Evolutionary conservation across 2,113 vertebrate genomes (phyloP).

Genomic region (Polypterus senegalus): DNA sequence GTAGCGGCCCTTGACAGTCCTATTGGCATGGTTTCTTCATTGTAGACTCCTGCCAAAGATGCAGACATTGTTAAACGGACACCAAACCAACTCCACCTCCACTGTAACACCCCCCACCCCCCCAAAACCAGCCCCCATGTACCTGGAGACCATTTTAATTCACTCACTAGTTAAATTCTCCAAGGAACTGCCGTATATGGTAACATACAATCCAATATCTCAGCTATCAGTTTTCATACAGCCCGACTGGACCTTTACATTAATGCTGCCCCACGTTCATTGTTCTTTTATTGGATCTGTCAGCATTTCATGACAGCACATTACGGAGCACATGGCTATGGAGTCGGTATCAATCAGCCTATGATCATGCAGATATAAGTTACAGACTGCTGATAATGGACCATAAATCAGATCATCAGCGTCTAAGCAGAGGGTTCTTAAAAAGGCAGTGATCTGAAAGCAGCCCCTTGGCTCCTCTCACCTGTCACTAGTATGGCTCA

Average conservation of each 20-base stretch:
- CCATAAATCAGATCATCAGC: slow-evolving; percentile 56
- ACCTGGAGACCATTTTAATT: slow-evolving; percentile 61
- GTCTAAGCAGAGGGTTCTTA: slow-evolving; percentile 43
- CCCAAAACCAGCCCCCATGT: slow-evolving; percentile 15
- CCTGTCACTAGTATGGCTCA: slow-evolving; percentile 29
- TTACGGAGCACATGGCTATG: slow-evolving; percentile 56
- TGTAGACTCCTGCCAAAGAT: slow-evolving; percentile 15
- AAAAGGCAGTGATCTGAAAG: slow-evolving; percentile 34
- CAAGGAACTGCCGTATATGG: slow-evolving; percentile 36
- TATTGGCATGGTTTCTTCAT: background rate
- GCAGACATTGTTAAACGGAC: slow-evolving; percentile 1
- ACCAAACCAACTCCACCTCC: background rate
- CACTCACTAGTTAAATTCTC: slow-evolving; percentile 56
- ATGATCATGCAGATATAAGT: slow-evolving; percentile 59
- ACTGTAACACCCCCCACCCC: background rate
- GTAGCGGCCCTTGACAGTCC: background rate
- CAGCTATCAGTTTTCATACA: slow-evolving; percentile 79
- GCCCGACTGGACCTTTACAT: slow-evolving; percentile 57
- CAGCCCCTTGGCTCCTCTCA: slow-evolving; percentile 32
- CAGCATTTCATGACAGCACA: slow-evolving; percentile 65
- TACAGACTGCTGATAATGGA: slow-evolving; percentile 56
- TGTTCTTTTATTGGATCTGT: slow-evolving; percentile 68
- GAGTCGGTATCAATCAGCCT: slow-evolving; percentile 63
- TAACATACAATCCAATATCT: slow-evolving; percentile 66
- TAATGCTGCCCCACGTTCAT: slow-evolving; percentile 60